Percentiles rank a stretch among this genome's conserved stretches.
Conservation (phyloP, 2,888 invertebrate species). For the Hecatera dysodea region DNA sequence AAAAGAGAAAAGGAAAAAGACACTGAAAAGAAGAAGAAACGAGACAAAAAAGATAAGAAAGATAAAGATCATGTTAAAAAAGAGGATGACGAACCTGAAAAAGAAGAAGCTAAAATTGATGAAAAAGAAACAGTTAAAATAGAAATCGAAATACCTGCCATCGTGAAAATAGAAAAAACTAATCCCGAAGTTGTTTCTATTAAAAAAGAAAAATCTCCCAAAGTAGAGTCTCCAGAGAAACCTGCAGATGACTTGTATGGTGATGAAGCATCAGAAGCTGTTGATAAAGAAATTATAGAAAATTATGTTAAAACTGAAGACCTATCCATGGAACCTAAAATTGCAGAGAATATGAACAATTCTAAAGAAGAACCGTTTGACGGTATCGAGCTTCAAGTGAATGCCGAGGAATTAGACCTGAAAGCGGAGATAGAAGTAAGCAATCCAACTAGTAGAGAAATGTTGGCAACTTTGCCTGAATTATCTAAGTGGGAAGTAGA, state of each 20-base stretch:
- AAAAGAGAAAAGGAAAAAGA: conserved; percentile 90
- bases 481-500: conserved; percentile 97
- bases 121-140: conserved; percentile 51
- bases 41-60: conserved; percentile 90
- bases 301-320: conserved; percentile 88
- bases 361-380: conserved; percentile 89
- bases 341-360: conserved; percentile 74
- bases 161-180: conserved; percentile 58
- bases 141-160: conserved; percentile 30
- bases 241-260: conserved; percentile 87
- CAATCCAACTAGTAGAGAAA: conserved; percentile 86
- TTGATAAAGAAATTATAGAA: conserved; percentile 91
- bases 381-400: conserved; percentile 91
- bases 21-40: conserved; percentile 88
- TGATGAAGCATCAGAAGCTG: conserved; percentile 88
- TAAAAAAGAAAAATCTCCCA: conserved; percentile 65
- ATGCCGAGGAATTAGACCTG: conserved; percentile 89
- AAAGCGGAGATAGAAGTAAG: conserved; percentile 87
- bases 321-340: conserved; percentile 70
- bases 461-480: conserved; percentile 94
- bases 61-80: conserved; percentile 84
- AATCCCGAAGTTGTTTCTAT: conserved; percentile 54
- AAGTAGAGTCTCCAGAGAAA: conserved; percentile 67
- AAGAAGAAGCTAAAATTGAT: conserved; percentile 56
- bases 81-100: conserved; percentile 73